These are phyloP conservation scores for Ophion obscuratus DNA, from an alignment of 2,888 invertebrate genomes.

Conservation along the genomic window DNA sequence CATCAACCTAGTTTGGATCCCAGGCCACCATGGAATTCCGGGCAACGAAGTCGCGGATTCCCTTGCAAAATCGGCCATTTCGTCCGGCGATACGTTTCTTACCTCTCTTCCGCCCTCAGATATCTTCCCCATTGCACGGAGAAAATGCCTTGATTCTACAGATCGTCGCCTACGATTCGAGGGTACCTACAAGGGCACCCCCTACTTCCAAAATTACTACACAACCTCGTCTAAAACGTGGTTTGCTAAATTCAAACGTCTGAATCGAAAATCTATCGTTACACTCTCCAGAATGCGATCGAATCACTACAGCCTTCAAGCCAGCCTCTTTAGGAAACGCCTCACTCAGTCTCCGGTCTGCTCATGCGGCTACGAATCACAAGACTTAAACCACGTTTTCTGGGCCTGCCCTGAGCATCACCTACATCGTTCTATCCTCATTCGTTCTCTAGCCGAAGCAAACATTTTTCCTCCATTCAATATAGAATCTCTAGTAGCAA, in stretches of 20 bases:
- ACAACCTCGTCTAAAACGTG: not conserved
- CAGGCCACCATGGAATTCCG: no score
- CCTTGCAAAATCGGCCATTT: no score
- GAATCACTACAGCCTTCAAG: no score
- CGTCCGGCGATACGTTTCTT: not conserved
- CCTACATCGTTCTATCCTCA: no score
- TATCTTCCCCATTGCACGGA: not conserved
- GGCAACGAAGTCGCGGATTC: no score
- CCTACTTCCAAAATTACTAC: conserved; percentile 15
- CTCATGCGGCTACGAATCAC: no score
- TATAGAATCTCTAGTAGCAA: not conserved
- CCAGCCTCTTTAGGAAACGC: no score
- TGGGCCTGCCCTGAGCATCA: no score
- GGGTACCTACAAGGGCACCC: not conserved
- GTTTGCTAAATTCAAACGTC: not conserved
- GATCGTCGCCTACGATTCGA: not conserved
- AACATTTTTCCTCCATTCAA: conserved; percentile 22
- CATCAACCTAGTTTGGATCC: no score
- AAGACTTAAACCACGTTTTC: no score
- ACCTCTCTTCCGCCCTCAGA: not conserved
- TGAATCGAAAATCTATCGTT: not conserved
- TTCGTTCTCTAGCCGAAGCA: not conserved
- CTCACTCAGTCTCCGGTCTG: no score
- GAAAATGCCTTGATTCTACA: not conserved
- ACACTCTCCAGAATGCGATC: no score